Evolutionary conservation across 2,113 vertebrate genomes (phyloP).

Genomic region (Cavia porcellus): DNA sequence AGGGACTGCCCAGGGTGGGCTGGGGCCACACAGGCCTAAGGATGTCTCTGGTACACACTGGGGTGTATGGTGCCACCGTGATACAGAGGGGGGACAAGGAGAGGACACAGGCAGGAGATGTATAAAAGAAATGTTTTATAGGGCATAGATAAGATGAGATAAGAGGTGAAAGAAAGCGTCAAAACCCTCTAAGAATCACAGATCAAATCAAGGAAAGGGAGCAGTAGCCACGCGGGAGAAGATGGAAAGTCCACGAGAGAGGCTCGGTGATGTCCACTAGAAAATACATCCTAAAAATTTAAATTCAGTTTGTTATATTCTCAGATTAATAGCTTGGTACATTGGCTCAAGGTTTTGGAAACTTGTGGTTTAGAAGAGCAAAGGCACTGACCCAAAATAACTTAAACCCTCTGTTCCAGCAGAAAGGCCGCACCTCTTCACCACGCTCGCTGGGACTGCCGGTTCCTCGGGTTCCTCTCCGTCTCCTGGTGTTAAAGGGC

Average conservation of each 20-base stretch:
- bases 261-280: not conserved
- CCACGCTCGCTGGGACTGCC: not conserved
- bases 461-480: not conserved
- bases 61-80: not conserved
- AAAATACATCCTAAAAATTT: not conserved
- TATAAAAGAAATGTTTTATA: not conserved
- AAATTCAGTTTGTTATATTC: slow-evolving; percentile 14
- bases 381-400: not conserved
- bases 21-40: not conserved
- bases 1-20: not conserved
- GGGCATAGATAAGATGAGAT: not conserved
- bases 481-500: not conserved
- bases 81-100: not conserved
- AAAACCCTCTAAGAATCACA: not conserved
- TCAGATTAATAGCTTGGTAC: not conserved
- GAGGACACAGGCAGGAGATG: not conserved
- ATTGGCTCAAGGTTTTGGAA: not conserved
- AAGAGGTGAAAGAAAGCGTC: not conserved
- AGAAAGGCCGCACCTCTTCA: not conserved
- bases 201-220: not conserved
- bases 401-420: not conserved
- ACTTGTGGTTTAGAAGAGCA: not conserved
- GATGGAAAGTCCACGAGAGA: not conserved
- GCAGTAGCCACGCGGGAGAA: no score
- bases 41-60: no score